Evolutionary conservation across 53 echinoderm and acorn worm genomes (phyloP), one percentile per base, ranked within the genome.

Genomic region (Zoroaster sp.): DNA sequence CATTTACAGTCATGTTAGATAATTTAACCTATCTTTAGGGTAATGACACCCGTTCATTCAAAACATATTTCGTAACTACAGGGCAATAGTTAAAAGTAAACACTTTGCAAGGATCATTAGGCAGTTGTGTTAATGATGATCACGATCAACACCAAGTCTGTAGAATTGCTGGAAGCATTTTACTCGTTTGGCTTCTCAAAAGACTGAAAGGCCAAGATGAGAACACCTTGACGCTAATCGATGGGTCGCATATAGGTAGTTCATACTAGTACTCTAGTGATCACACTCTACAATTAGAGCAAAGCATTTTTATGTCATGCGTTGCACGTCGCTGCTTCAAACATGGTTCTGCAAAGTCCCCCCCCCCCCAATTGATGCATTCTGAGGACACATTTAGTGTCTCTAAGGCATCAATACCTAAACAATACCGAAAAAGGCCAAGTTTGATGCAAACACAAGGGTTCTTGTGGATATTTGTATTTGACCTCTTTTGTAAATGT

Each of bases 291-390:
- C 77, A 77, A 53, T 53, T 77, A 33, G 77, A 53, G 77, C 53
- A 77, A 34, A 34, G 54, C 77, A 47, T 51, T 14, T 32, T 51
- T 14, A 33, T 33, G n/a, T 77, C 77, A 77, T 77, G 77, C 77
- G 77, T 77, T 30, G 77, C 77, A 77, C 77, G 77, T 77, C 35
- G 28, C 63, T 59, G 63, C 63, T 59, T 59, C 63, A 25, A 21
- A n/a, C 11, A 25, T 11, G 63, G 21, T 59, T 59, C 63, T 28
- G 63, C 28, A 28, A 28, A 21, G 63, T 59, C 28, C 23, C 63
- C 23, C 28, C 23, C 63, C 23, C 63, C 23, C 28, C 21, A 59
- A 59, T 59, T 59, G 63, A 21, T 28, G 63, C 63, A 59, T 59
- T 59, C 23, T 25, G 63, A 59, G 63, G 23, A 28, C 63, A 59